A percentile compares a stretch with the other conserved stretches of the same genome.
These are phyloP conservation scores for Exocentrus adspersus DNA, from an alignment of 2,888 invertebrate genomes.

Conservation along the genomic window DNA sequence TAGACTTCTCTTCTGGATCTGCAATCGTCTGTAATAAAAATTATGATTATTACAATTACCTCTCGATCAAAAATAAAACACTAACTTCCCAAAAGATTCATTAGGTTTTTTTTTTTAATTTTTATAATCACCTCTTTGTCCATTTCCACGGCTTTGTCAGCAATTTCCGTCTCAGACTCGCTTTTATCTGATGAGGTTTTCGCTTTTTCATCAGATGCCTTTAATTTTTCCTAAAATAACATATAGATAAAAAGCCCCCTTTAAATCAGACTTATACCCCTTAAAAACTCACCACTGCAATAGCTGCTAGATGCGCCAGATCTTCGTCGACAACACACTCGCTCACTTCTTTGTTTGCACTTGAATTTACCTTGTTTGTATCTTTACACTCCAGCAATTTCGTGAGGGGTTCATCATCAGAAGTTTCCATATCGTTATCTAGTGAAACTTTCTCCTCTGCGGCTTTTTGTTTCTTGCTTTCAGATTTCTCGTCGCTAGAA, in stretches of 20 bases:
- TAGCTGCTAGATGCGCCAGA: constrained; percentile 17
- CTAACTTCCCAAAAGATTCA: too few relatives aligned
- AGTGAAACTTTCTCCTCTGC: constrained; percentile 22
- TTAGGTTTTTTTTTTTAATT: too few relatives aligned
- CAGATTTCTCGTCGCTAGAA: constrained; percentile 40
- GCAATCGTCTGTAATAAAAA: too few relatives aligned
- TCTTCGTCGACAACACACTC: constrained; percentile 30
- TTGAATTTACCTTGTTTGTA: constrained; percentile 44
- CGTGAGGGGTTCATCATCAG: constrained; percentile 27
- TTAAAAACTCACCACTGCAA: constrained; percentile 19
- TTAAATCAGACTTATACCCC: neutral
- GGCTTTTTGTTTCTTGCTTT: constrained; percentile 37
- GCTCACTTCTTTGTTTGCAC: constrained; percentile 34
- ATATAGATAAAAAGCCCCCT: neutral
- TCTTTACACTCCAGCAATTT: constrained; percentile 53
- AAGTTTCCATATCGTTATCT: constrained; percentile 21
- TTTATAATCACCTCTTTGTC: neutral
- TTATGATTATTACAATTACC: too few relatives aligned
- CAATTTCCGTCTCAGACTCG: constrained; percentile 7
- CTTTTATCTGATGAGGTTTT: constrained; percentile 11
- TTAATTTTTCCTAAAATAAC: constrained; percentile 21
- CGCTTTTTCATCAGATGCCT: constrained; percentile 19
- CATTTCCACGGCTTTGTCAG: neutral
- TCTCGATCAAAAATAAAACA: too few relatives aligned
- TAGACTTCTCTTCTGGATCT: too few relatives aligned